phyloP scores from a whole-genome alignment of 2,113 vertebrate species.

The Triplophysa tibetana region DNA sequence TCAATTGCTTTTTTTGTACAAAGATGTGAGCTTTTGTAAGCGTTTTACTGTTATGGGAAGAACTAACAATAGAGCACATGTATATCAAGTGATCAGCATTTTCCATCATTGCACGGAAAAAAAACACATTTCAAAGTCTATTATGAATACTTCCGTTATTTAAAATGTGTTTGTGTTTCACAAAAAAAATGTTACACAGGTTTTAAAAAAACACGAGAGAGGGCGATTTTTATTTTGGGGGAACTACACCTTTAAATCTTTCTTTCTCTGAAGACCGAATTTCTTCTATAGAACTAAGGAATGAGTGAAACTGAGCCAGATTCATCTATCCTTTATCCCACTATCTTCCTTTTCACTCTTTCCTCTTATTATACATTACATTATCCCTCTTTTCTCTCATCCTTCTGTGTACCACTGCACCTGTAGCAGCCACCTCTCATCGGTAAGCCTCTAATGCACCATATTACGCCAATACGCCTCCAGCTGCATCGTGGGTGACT shows the following conservation, averaged over 20 bases:
- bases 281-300: not conserved
- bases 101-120: too few species aligned
- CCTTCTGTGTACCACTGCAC: constrained; percentile 21
- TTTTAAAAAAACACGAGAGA: too few species aligned
- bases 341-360: constrained; percentile 40
- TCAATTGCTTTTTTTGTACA: not conserved
- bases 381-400: constrained; percentile 28
- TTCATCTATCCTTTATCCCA: constrained; percentile 33
- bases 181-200: too few species aligned
- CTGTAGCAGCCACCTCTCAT: constrained; percentile 42
- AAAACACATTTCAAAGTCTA: too few species aligned
- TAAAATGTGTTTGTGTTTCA: too few species aligned
- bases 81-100: not conserved
- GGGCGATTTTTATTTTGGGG: too few species aligned
- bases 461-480: constrained; percentile 36
- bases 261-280: constrained; percentile 9
- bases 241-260: constrained; percentile 25
- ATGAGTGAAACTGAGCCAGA: constrained; percentile 15
- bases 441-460: constrained; percentile 44
- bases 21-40: constrained; percentile 7
- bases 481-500: constrained; percentile 41
- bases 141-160: too few species aligned
- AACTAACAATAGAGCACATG: constrained; percentile 9
- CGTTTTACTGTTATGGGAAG: constrained; percentile 15
- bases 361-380: constrained; percentile 29